phyloP scores from a whole-genome alignment of 2,888 invertebrate genomes.

The Galeruca laticollis region DNA sequence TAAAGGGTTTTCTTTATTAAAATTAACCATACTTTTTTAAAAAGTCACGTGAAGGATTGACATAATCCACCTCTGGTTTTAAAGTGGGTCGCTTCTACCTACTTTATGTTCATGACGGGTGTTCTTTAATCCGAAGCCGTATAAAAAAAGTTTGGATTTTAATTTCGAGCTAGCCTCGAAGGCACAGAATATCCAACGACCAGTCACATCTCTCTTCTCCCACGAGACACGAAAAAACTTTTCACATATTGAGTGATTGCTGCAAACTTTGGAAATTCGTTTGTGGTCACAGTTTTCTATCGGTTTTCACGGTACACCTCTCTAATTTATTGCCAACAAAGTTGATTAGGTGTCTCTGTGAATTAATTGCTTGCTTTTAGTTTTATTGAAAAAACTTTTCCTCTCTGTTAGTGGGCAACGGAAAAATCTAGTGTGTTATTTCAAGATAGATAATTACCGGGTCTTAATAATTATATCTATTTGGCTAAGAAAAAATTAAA shows the following conservation, averaged over 20 bases:
- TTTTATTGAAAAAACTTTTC: slow-evolving; percentile 27
- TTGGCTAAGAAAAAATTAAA: no score
- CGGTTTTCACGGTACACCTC: slow-evolving; percentile 22
- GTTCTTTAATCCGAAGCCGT: slow-evolving; percentile 24
- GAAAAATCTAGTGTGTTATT: no score
- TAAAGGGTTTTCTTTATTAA: no score
- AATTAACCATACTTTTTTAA: not conserved
- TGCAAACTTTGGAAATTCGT: slow-evolving; percentile 43
- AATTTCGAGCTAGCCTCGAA: slow-evolving; percentile 24
- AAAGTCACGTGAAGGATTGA: not conserved
- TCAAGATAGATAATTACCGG: no score
- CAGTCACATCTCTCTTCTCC: slow-evolving; percentile 31
- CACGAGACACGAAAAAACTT: slow-evolving; percentile 32
- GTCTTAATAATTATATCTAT: no score
- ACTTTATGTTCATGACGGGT: slow-evolving; percentile 15
- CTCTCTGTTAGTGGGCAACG: no score
- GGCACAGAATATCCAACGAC: slow-evolving; percentile 22
- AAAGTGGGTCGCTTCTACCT: not conserved
- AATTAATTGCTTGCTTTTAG: slow-evolving; percentile 35
- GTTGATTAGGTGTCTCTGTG: slow-evolving; percentile 33
- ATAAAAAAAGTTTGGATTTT: slow-evolving; percentile 35
- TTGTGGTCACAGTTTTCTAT: slow-evolving; percentile 34
- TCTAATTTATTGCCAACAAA: slow-evolving; percentile 39
- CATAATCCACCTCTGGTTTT: not conserved
- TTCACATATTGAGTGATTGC: slow-evolving; percentile 45